These are phyloP conservation scores for Apostichopus californicus DNA, from an alignment of 35 echinoderm and acorn worm genomes.

Conservation along the genomic window DNA sequence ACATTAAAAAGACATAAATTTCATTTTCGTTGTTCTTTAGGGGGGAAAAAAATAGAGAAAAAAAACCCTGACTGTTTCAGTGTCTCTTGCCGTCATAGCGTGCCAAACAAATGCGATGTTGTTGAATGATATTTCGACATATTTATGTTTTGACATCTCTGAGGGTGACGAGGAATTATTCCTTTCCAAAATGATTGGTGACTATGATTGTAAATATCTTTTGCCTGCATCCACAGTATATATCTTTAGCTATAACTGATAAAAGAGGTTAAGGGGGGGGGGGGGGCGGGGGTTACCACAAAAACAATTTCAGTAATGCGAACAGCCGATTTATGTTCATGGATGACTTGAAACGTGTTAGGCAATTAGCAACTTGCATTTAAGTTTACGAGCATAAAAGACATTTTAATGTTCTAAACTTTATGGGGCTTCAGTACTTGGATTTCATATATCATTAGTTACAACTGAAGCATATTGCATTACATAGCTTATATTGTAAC, in stretches of 20 bases:
- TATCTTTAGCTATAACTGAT: too few species aligned
- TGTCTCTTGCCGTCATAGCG: constrained; percentile 20
- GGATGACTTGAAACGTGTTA: constrained; percentile 20
- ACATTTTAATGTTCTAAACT: constrained; percentile 20
- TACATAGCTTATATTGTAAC: too few species aligned
- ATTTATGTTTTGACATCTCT: constrained; percentile 1
- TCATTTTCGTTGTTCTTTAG: not conserved
- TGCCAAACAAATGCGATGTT: constrained; percentile 34
- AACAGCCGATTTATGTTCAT: constrained; percentile 25
- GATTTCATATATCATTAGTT: not conserved
- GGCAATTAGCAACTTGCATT: constrained; percentile 27
- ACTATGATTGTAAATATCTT: constrained; percentile 29
- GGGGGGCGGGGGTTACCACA: too few species aligned
- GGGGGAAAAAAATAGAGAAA: not conserved
- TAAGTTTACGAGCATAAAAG: constrained; percentile 6
- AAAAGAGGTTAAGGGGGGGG: not conserved
- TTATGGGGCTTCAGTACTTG: not conserved
- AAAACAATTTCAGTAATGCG: constrained; percentile 12
- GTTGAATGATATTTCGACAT: constrained; percentile 31
- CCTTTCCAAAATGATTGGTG: constrained; percentile 16
- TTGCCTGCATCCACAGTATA: too few species aligned
- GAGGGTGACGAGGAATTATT: constrained; percentile 23
- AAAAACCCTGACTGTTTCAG: not conserved
- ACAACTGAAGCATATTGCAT: too few species aligned
- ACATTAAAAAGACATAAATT: constrained; percentile 54